Evolutionary conservation across 2,113 vertebrate genomes (phyloP), one percentile per base, ranked within the genome.

Genomic region (Pelvicachromis taeniatus): DNA sequence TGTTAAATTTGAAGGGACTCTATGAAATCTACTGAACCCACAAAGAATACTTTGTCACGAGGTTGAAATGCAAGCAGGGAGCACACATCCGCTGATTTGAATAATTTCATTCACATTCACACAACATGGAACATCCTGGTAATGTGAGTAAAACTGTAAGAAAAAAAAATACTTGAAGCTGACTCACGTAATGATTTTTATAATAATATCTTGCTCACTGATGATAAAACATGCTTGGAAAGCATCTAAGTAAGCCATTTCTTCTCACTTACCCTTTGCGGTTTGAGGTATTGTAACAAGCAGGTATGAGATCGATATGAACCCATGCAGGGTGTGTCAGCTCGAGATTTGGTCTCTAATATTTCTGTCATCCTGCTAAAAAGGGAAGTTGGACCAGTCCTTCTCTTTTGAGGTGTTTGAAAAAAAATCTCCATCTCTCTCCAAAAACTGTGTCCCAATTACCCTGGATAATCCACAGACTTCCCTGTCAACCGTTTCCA

Each of bases 361-460:
- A 70, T 53, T 40, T 29, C 33, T 56, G 48, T 23, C 10, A 17
- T 19, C 7, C 21, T 29, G 6, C 5, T 38, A 42, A 42, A 40
- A 42, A 31, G 73, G 21, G 7, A 33, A 63, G 14, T 17, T 59
- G 11, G 23, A 42, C 61, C 16, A 54, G 33, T 65, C 58, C 58
- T 8, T 38, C 6, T 38, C 73, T 84, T 53, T 54, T 52, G 52
- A 29, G 29, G 73, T 40, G 29, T 5, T 21, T 61, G 55, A 87
- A 75, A 78, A 78, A 78, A 81, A 61, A 45, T 29, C 26, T 14
- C 23, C 26, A 52, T 31, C 17, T 19, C 63, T 79, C 31, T 21
- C 87, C 53, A 78, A 59, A 87, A 84, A 86, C 65, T 7, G 63
- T 63, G 65, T 78, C 65, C 63, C 73, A 81, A 12, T 89, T 82